Percentiles rank a stretch among this genome's conserved stretches.
Evolutionary conservation across 2,888 invertebrate species (phyloP).

Genomic region (Aquatica leii): DNA sequence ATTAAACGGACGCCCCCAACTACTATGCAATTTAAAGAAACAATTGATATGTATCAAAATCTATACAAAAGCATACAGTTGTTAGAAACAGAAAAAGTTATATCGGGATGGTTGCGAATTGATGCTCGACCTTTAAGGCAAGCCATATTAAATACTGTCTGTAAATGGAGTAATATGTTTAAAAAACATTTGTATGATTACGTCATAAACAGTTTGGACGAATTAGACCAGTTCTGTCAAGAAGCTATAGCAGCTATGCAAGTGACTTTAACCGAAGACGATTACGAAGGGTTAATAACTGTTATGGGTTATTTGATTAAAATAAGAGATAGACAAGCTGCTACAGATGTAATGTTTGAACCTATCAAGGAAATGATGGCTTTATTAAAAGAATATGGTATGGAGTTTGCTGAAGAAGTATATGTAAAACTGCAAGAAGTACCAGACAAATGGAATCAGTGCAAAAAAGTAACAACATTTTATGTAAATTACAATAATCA

Average conservation of each 20-base stretch:
- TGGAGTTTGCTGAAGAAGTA: slow-evolving; percentile 83
- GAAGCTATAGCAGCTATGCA: slow-evolving; percentile 77
- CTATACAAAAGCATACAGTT: slow-evolving; percentile 77
- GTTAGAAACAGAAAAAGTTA: slow-evolving; percentile 71
- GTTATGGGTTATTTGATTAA: slow-evolving; percentile 84
- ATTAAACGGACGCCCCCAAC: slow-evolving; percentile 69
- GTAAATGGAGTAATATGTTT: slow-evolving; percentile 88
- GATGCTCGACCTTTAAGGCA: slow-evolving; percentile 83
- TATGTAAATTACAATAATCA: neutral
- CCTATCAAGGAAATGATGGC: slow-evolving; percentile 88
- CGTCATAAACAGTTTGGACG: slow-evolving; percentile 79
- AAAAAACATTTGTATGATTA: slow-evolving; percentile 85
- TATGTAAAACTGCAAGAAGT: slow-evolving; percentile 79
- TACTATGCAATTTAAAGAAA: slow-evolving; percentile 77
- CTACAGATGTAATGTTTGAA: slow-evolving; percentile 90
- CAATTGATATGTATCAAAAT: slow-evolving; percentile 84
- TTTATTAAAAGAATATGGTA: slow-evolving; percentile 83
- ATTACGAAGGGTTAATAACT: slow-evolving; percentile 83
- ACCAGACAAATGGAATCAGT: slow-evolving; percentile 87
- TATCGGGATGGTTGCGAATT: slow-evolving; percentile 82
- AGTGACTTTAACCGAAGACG: slow-evolving; percentile 80
- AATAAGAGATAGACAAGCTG: slow-evolving; percentile 78
- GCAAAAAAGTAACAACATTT: slow-evolving; percentile 72
- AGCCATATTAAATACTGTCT: slow-evolving; percentile 81
- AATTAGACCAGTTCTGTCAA: slow-evolving; percentile 79